A percentile compares a stretch with the other conserved stretches of the same genome.
phyloP scores from a whole-genome alignment of 2,113 vertebrate genomes.

The Polypterus senegalus region DNA sequence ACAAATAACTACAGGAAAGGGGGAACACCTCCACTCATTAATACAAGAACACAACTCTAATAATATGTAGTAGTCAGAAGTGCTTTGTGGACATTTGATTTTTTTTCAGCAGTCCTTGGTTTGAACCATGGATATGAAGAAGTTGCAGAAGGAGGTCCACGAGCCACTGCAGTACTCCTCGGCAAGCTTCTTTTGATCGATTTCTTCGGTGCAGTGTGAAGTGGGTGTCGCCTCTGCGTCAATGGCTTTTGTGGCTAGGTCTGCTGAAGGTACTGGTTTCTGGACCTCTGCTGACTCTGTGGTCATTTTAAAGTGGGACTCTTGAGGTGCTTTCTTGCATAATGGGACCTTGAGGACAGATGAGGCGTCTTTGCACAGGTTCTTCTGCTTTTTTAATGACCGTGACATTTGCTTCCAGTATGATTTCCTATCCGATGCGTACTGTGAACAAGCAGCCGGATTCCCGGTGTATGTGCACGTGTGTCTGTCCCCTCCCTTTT shows the following conservation, averaged over 20 bases:
- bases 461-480: slow-evolving; percentile 62
- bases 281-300: neutral
- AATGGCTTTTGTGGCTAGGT: neutral
- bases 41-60: too few species aligned
- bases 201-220: slow-evolving; percentile 30
- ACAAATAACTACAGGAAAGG: too few species aligned
- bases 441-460: slow-evolving; percentile 51
- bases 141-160: slow-evolving; percentile 62
- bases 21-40: too few species aligned
- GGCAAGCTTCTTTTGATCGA: slow-evolving; percentile 47
- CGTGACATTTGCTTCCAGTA: slow-evolving; percentile 76
- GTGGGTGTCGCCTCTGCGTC: neutral
- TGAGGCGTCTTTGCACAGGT: slow-evolving; percentile 50
- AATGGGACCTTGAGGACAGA: slow-evolving; percentile 50
- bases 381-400: slow-evolving; percentile 56
- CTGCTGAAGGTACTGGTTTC: neutral
- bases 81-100: too few species aligned
- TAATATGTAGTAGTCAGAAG: too few species aligned
- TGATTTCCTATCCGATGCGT: slow-evolving; percentile 28
- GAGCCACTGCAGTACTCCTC: slow-evolving; percentile 58
- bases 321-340: slow-evolving; percentile 54
- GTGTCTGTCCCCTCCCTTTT: slow-evolving; percentile 25
- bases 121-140: slow-evolving; percentile 71
- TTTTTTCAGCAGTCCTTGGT: slow-evolving; percentile 50
- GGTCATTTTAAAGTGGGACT: slow-evolving; percentile 55